Evolutionary conservation across 2,797 vertebrate genomes (phyloP), one percentile per base, ranked within the genome.

Genomic region (Oreortyx pictus): DNA sequence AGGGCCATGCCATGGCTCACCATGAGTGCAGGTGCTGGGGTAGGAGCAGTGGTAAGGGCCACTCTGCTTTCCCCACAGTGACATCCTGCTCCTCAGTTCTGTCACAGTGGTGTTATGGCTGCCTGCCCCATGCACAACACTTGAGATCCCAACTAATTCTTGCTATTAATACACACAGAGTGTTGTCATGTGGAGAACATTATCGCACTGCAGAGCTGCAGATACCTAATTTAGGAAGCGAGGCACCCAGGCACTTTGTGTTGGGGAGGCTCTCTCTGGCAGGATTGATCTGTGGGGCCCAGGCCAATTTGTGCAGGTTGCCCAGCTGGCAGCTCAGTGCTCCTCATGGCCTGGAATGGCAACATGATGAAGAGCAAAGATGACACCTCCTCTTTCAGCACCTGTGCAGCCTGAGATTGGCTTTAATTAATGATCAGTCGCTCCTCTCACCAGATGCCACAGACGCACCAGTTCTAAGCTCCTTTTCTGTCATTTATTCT

Each of bases 101-200:
- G 61, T 68, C 2, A 4, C 22, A 6, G 44, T 20, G 18, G 35
- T 9, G 67, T 33, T 4, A 23, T 0, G 75, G 68, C 86, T 57
- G 68, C 68, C 57, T 67, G 86, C 50, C 78, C 86, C 39, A 9
- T 22, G 88, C 76, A 61, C 43, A 92, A 61, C 91, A 82, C 89
- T 93, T 13, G 66, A 94, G 91, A 93, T 78, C 82, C 85, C 87
- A 94, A 66, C 75, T 81, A 95, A 66, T 89, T 56, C 62, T 1
- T 83, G 89, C 94, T 95, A 91, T 94, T 89, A 88, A 93, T 93
- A 94, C 25, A 6, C 79, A 71, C 0, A 41, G 72, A 94, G 72
- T 50, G 8, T 3, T 24, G 71, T 76, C 92, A 94, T 13, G 0
- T 79, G 93, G 78, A 86, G 24, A 91, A 86, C 52, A n/a, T 57